Conservation (phyloP, 1,140 invertebrate genomes). For the Tetragonula clypearis region DNA sequence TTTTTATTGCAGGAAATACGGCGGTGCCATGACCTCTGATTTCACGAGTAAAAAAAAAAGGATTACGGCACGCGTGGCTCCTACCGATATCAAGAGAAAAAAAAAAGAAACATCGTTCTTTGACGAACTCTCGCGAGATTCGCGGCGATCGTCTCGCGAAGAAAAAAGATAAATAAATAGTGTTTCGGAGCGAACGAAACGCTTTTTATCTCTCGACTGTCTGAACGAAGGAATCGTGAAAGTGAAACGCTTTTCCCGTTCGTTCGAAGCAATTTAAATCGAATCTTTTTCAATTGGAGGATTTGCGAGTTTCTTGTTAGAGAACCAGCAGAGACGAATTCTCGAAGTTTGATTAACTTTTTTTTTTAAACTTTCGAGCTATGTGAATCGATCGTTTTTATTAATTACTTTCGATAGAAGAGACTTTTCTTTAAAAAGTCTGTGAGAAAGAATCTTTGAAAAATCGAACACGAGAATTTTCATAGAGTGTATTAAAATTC, state of each 20-base stretch:
- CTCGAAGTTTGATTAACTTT: too few species aligned
- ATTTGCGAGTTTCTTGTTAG: too few species aligned
- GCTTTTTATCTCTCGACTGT: slow-evolving; percentile 14
- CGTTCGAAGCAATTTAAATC: neutral
- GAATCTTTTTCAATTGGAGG: neutral
- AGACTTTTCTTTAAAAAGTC: too few species aligned
- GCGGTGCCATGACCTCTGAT: slow-evolving; percentile 25
- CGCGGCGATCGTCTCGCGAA: neutral
- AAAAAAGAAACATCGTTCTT: neutral
- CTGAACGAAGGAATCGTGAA: neutral
- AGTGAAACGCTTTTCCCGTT: neutral
- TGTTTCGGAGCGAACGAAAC: slow-evolving; percentile 10
- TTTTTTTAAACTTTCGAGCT: too few species aligned
- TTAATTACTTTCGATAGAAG: too few species aligned
- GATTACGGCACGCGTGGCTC: slow-evolving; percentile 17
- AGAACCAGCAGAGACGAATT: too few species aligned
- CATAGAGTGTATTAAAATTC: too few species aligned
- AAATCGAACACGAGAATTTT: too few species aligned
- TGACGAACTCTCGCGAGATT: neutral
- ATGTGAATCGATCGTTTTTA: too few species aligned
- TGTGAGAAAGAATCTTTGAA: too few species aligned
- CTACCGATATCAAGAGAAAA: neutral
- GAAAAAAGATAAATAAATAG: slow-evolving; percentile 42
- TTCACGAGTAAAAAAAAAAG: neutral
- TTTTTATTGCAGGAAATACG: slow-evolving; percentile 38